Percentiles rank a stretch among this genome's conserved stretches.
These are phyloP conservation scores for Papilio protenor DNA, from an alignment of 2,888 invertebrate genomes.

Conservation along the genomic window DNA sequence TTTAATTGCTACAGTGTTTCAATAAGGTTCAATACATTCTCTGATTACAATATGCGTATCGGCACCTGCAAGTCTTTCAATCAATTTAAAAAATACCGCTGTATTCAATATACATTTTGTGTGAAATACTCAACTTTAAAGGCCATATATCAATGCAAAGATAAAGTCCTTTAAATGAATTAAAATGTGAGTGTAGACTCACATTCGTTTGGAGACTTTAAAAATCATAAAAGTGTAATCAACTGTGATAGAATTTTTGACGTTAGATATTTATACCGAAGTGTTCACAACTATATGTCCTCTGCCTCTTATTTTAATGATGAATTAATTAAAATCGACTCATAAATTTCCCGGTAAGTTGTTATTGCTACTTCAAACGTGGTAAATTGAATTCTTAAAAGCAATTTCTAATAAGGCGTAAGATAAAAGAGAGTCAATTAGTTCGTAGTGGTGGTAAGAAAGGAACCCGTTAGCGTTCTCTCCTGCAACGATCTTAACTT, in stretches of 20 bases:
- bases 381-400: constrained; percentile 7
- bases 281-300: not conserved
- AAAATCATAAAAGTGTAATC: no score
- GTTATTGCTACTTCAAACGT: not conserved
- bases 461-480: constrained; percentile 23
- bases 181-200: no score
- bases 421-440: constrained; percentile 30
- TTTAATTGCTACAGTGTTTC: constrained; percentile 39
- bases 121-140: not conserved
- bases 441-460: constrained; percentile 23
- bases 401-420: constrained; percentile 20
- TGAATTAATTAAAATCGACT: not conserved
- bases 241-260: no score
- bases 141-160: not conserved
- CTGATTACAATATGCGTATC: constrained; percentile 16
- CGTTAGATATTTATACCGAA: no score
- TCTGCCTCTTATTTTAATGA: not conserved
- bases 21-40: constrained; percentile 23
- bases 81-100: not conserved
- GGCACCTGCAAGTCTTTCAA: constrained; percentile 9
- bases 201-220: no score
- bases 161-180: no score
- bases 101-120: not conserved
- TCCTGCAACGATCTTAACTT: constrained; percentile 24
- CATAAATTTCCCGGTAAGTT: not conserved